Conservation (phyloP, 2,113 vertebrate genomes). For the Misgurnus mizolepis region DNA sequence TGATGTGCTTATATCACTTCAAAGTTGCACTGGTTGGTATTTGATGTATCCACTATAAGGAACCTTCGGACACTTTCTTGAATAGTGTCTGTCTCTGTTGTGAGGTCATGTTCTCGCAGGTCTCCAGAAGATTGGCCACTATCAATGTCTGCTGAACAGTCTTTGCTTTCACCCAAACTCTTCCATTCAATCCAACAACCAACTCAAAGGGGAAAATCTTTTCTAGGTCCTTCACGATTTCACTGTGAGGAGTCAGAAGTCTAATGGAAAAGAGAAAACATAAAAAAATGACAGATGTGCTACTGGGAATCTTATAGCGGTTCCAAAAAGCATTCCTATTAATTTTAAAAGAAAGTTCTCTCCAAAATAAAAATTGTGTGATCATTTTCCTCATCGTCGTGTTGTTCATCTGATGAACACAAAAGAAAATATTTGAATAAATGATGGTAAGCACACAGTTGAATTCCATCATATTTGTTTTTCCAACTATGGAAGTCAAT, state of each 20-base stretch:
- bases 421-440: too few relatives aligned
- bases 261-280: constrained; percentile 64
- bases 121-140: constrained; percentile 89
- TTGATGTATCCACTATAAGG: constrained; percentile 52
- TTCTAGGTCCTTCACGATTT: constrained; percentile 84
- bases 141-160: constrained; percentile 88
- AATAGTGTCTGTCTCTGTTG: constrained; percentile 84
- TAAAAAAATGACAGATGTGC: neutral
- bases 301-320: too few relatives aligned
- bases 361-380: too few relatives aligned
- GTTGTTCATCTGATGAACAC: too few relatives aligned
- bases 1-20: neutral
- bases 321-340: too few relatives aligned
- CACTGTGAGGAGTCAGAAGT: constrained; percentile 83
- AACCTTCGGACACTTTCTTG: constrained; percentile 76
- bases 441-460: too few relatives aligned
- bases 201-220: constrained; percentile 87
- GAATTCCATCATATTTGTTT: too few relatives aligned
- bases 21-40: neutral
- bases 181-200: constrained; percentile 92
- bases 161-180: constrained; percentile 88
- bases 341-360: too few relatives aligned
- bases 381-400: too few relatives aligned
- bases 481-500: too few relatives aligned
- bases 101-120: constrained; percentile 87